Base-by-base conservation (phyloP, 2,888 invertebrate genomes). In the Coelogynopora nodosa region DNA sequence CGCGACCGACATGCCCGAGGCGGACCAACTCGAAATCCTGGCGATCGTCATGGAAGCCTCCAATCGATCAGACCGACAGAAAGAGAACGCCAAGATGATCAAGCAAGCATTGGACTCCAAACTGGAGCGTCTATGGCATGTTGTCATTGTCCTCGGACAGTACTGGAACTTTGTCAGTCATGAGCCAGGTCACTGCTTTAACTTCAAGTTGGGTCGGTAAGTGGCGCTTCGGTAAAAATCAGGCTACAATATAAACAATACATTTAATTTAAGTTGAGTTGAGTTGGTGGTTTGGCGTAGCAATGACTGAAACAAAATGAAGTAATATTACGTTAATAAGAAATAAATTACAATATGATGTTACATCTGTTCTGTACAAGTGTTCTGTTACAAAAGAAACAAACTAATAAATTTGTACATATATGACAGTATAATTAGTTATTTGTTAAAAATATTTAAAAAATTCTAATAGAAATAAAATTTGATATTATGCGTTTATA, bases 101-200 rank as follows among this genome's bases (percentile, higher is more conserved):
- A 80, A 80, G 81, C 81, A 80, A n/a, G 27, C 10, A 5, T 5
- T 80, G 81, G 81, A 80, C 81, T 5, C 81, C 27, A 80, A 80
- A 23, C 23, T 80, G 23, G 81, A 27, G 5, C 81, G 81, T 23
- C 81, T 80, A 2, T 80, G 81, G 81, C 81, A 80, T n/a, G 81
- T 80, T 10, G 81, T 80, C 81, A n/a, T 23, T 27, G 81, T 80
- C 27, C 10, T 80, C 10, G 81, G 81, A 80, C 81, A 80, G 27
- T 80, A 80, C 29, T 80, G 81, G 81, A 80, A 80, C 81, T 80
- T 23, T n/a, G 81, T 80, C 81, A 80, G 81, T n/a, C 81, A 80
- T 23, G 81, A 80, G 27, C 81, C 81, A 5, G 81, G 81, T 13
- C 29, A 80, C 29, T 80, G 23, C 23, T 80, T 80, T n/a, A 80